Base-by-base conservation (phyloP, 2,797 vertebrate species). In the Enteromius viviparus region DNA sequence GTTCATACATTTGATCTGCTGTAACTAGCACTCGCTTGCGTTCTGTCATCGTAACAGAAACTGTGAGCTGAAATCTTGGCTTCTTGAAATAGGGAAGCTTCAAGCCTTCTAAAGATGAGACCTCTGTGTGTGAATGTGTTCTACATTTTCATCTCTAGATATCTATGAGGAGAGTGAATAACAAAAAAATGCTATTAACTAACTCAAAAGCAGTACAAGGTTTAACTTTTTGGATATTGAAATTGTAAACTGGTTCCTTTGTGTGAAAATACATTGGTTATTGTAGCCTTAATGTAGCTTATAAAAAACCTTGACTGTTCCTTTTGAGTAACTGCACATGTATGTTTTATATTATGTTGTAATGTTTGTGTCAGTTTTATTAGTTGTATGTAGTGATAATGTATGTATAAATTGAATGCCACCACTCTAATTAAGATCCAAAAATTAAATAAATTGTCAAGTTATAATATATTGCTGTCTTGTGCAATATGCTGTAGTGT, bases 1-100 rank as follows among this genome's bases (percentile, higher is more conserved):
- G n/a, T 80, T 64, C 11, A 49, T 29, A 70, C 26, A 47, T 45
- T 71, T 71, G 42, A 58, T 74, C 32, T 47, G 55, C 34, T 17
- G 8, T 65, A 47, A 7, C 26, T 40, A 78, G 70, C 49, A 5
- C 49, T 29, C 23, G 0, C 34, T 23, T 29, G 6, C 21, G 0
- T 29, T 69, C 23, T 62, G 53, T 81, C 47, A 29, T 49, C 29
- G 23, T 64, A 81, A 69, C 29, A 10, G 23, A 29, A 21, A 40
- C 21, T 42, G 21, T 21, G 19, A 47, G 10, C 53, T 42, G 51
- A 29, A 68, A 72, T 34, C 21, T 60, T 34, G 23, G 17, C 45
- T 71, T 49, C 37, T 12, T 45, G 37, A 14, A 26, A 21, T 23
- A 23, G 40, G 23, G 37, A 71, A 42, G 10, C 51, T 80, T 58